These are phyloP conservation scores for Scartelaos histophorus DNA, from an alignment of 2,113 vertebrate species.

Conservation along the genomic window DNA sequence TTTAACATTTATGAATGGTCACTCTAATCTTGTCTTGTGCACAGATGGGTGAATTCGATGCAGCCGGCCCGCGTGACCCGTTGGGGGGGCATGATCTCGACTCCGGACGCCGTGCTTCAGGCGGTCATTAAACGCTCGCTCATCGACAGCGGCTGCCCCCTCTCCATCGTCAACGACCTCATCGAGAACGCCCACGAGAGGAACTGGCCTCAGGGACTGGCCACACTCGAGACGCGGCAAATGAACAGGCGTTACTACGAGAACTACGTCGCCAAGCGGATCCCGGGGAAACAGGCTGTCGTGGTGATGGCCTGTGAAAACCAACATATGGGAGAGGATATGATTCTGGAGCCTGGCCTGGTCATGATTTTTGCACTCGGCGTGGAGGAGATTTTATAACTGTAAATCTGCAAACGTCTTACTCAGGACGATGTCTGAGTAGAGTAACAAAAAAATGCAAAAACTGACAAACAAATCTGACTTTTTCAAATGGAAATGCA, in stretches of 20 bases:
- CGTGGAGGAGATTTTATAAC: constrained; percentile 91
- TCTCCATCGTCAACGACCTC: constrained; percentile 93
- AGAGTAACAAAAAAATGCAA: neutral
- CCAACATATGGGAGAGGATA: constrained; percentile 98
- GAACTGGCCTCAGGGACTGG: constrained; percentile 97
- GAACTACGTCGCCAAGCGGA: constrained; percentile 98
- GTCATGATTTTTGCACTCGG: constrained; percentile 98
- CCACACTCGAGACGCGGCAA: constrained; percentile 95
- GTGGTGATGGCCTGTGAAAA: constrained; percentile 99
- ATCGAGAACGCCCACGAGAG: constrained; percentile 98
- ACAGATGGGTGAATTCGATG: constrained; percentile 96
- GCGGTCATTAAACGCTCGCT: constrained; percentile 96
- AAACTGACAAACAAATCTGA: constrained; percentile 40
- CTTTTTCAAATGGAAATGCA: constrained; percentile 47
- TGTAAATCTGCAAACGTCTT: constrained; percentile 22
- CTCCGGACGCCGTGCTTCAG: constrained; percentile 94
- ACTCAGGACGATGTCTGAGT: constrained; percentile 22
- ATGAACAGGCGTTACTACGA: constrained; percentile 98
- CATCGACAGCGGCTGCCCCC: constrained; percentile 95
- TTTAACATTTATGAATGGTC: neutral
- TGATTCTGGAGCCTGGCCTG: constrained; percentile 96
- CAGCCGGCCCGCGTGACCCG: constrained; percentile 96
- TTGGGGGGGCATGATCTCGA: constrained; percentile 99
- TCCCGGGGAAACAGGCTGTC: constrained; percentile 96
- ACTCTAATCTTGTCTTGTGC: neutral